Evolutionary conservation across 2,888 invertebrate species (phyloP).

Genomic region (Lycophotia porphyrea): DNA sequence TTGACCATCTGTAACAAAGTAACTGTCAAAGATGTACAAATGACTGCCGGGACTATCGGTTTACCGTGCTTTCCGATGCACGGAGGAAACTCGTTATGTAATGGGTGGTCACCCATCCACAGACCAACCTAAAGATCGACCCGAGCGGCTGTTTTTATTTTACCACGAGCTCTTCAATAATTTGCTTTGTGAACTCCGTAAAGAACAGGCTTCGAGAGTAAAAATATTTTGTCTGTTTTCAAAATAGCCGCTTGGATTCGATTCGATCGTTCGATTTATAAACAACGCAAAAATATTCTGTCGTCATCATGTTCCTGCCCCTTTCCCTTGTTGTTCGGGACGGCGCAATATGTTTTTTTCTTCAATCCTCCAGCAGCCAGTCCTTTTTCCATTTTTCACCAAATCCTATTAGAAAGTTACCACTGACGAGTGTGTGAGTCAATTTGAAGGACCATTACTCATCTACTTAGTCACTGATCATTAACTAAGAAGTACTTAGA

Average conservation of each 20-base stretch:
- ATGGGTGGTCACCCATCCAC: too few relatives aligned
- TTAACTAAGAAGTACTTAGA: neutral
- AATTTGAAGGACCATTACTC: conserved; percentile 17
- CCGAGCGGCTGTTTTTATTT: too few relatives aligned
- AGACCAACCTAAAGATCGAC: too few relatives aligned
- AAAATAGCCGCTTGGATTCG: neutral
- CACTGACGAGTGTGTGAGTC: neutral
- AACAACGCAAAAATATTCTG: neutral
- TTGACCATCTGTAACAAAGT: too few relatives aligned
- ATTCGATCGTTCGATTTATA: neutral
- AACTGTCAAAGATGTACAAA: too few relatives aligned
- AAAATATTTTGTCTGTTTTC: neutral
- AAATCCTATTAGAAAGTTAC: conserved; percentile 3
- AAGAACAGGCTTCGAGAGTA: neutral
- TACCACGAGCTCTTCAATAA: too few relatives aligned
- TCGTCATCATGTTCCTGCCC: neutral
- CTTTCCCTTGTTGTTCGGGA: neutral
- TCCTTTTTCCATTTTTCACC: neutral
- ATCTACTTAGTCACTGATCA: conserved; percentile 16
- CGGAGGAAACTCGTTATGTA: too few relatives aligned
- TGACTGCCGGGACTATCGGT: too few relatives aligned
- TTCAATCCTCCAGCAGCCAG: neutral
- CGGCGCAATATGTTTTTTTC: neutral
- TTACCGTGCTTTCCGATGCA: too few relatives aligned
- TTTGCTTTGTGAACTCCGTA: neutral